A percentile compares a stretch with the other conserved stretches of the same genome.
phyloP scores from a whole-genome alignment of 64 coral and sea anemone species.

The Stichodactyla mertensii region DNA sequence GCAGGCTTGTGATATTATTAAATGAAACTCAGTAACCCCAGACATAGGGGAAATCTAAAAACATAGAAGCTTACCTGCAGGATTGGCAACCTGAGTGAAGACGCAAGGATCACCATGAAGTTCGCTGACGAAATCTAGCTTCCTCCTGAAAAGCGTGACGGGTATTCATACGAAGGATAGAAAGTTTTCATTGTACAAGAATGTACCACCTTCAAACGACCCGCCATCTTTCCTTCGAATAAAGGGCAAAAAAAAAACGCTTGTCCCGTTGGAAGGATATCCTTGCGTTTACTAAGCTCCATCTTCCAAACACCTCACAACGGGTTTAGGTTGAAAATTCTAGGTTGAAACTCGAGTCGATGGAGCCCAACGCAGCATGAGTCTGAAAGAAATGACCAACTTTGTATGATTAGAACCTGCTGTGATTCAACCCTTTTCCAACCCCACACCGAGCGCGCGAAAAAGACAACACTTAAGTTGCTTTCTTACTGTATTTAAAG shows the following conservation, averaged over 20 bases:
- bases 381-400: slow-evolving; percentile 14
- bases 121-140: not conserved
- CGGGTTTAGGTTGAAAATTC: not conserved
- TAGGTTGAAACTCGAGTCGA: slow-evolving; percentile 7
- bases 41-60: not conserved
- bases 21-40: not conserved
- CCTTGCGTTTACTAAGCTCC: not conserved
- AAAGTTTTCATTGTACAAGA: not conserved
- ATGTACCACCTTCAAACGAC: not conserved
- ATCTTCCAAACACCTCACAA: not conserved
- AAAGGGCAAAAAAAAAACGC: not conserved
- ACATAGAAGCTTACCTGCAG: not conserved
- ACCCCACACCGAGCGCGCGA: slow-evolving; percentile 13
- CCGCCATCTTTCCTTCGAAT: not conserved
- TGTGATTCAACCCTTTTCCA: not conserved
- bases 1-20: not conserved
- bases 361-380: not conserved
- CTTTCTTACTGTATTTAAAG: not conserved
- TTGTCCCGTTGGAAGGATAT: not conserved
- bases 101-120: not conserved
- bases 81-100: not conserved
- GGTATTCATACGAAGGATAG: not conserved
- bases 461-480: slow-evolving; percentile 2
- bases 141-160: not conserved
- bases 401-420: slow-evolving; percentile 16